Evolutionary conservation across 2,888 invertebrate genomes (phyloP), one percentile per base, ranked within the genome.

Genomic region (Drosophila antonietae): DNA sequence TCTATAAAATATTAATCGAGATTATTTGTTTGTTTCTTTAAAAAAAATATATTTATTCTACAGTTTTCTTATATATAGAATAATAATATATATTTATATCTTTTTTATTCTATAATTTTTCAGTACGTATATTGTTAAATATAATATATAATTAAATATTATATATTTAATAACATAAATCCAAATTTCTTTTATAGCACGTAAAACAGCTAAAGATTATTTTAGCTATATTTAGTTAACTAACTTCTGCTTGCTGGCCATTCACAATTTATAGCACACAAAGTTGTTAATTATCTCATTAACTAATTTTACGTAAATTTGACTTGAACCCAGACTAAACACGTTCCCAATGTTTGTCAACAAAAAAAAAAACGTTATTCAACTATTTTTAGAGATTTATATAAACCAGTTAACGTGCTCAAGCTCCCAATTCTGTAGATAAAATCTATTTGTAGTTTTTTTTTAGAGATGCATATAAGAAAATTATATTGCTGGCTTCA

Each of bases 311-410:
- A 10, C 12, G 10, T 37, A 1, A 10, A 39, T 39, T 33, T 20
- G n/a, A 31, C 14, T 14, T 47, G n/a, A 62, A 5, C 5, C 1
- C 23, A 4, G 23, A 33, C 8, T 20, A n/a, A 15, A 33, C 64
- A 43, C 64, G 64, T 64, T 49, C 35, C 23, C 15, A 18, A 23
- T 39, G 28, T 60, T 9, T 31, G 31, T 46, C 8, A 3, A 15
- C 15, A 37, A 28, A 10, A 28, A 7, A 7, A 28, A 10, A 37
- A 37, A 20, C 20, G 15, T 53, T 41, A 43, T 41, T 43, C 5
- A 14, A 14, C 28, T 52, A 23, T 37, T 37, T 53, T 23, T 14
- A 23, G 18, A 23, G 1, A 23, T 10, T 37, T 37, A 12, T 23
- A 49, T n/a, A 31, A 49, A 49, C 49, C 31, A 49, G 18, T 33